Percentiles rank a stretch among this genome's conserved stretches.
Conservation (phyloP, 2,888 invertebrate genomes). For the Caenorhabditis sinica region DNA sequence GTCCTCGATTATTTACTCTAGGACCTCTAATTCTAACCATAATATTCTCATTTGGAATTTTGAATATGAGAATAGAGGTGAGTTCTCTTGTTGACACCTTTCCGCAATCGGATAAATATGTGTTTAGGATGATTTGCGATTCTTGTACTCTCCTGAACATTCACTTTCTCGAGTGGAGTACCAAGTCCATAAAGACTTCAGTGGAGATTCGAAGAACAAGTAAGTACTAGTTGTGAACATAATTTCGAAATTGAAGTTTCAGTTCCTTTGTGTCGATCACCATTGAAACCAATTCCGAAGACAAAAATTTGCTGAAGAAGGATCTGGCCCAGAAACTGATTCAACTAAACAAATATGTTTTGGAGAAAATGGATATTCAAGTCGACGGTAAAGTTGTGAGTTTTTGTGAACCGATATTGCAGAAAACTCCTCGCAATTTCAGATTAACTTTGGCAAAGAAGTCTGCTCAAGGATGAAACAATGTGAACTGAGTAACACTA, state of each 20-base stretch:
- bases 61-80: constrained; percentile 79
- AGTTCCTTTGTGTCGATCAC: constrained; percentile 82
- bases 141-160: constrained; percentile 82
- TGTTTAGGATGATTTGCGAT: constrained; percentile 82
- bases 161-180: constrained; percentile 82
- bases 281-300: constrained; percentile 75
- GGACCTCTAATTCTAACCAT: constrained; percentile 78
- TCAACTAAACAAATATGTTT: constrained; percentile 78
- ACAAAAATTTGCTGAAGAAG: constrained; percentile 76
- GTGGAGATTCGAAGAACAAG: constrained; percentile 82
- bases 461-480: constrained; percentile 78
- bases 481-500: constrained; percentile 80
- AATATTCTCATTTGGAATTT: constrained; percentile 77
- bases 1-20: constrained; percentile 79
- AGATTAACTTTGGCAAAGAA: constrained; percentile 79
- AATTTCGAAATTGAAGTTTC: constrained; percentile 29
- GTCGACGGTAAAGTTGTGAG: constrained; percentile 71
- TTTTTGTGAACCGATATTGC: constrained; percentile 65
- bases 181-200: constrained; percentile 81
- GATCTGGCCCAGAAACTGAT: constrained; percentile 69
- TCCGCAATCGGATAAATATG: constrained; percentile 26
- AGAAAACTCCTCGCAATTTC: not conserved
- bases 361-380: constrained; percentile 80
- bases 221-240: constrained; percentile 41
- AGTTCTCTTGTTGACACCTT: constrained; percentile 25